Evolutionary conservation across 2,113 vertebrate genomes (phyloP).

Genomic region (Ictidomys tridecemlineatus): DNA sequence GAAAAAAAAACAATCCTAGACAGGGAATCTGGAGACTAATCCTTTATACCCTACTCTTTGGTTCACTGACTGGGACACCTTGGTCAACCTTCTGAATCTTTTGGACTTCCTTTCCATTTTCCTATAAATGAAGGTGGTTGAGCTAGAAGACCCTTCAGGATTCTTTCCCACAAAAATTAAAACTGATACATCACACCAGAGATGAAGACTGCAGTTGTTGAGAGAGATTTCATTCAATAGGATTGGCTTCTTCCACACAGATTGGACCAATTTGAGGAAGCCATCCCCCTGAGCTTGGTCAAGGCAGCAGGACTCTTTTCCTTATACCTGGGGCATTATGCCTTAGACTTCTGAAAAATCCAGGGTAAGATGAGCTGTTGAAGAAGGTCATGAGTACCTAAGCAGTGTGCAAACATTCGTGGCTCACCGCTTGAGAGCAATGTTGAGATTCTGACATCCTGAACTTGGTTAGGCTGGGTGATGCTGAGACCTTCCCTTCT

Average conservation of each 20-base stretch:
- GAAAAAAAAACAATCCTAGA: background rate
- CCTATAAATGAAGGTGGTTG: background rate
- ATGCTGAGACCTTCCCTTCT: background rate
- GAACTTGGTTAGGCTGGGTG: background rate
- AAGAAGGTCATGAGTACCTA: background rate
- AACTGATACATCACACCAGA: background rate
- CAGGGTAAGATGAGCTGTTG: background rate
- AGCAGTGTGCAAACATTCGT: background rate
- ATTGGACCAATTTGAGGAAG: background rate
- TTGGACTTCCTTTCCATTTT: background rate
- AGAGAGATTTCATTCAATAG: background rate
- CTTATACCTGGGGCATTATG: background rate
- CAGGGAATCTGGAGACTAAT: background rate
- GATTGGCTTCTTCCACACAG: background rate
- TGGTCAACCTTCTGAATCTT: background rate
- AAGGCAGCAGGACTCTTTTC: background rate
- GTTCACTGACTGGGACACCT: background rate
- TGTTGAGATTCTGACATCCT: background rate
- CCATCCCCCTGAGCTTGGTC: background rate
- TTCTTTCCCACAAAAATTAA: background rate
- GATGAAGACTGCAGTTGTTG: background rate
- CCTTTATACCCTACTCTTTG: background rate
- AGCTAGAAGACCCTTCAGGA: background rate
- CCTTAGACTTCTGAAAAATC: background rate
- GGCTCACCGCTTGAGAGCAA: background rate